Evolutionary conservation across 2,113 vertebrate species (phyloP), one percentile per base, ranked within the genome.

Genomic region (Cervus canadensis): DNA sequence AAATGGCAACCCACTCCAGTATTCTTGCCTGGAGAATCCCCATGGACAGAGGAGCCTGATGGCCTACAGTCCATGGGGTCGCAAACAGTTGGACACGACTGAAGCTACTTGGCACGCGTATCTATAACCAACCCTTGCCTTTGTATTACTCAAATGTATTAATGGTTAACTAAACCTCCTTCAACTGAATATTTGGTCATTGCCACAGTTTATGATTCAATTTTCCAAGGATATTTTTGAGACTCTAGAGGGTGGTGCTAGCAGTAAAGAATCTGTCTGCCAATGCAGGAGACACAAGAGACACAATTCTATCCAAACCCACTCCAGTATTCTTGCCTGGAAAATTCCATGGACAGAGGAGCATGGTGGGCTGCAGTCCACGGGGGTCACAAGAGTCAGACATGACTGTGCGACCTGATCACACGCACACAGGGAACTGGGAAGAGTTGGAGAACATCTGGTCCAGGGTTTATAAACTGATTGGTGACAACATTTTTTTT

Each of bases 1-100:
- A 40, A 14, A 43, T 76, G 71, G 71, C 23, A 43, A 76, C 71
- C 40, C 71, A 43, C 36, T 43, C 71, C 71, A 26, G 23, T 13
- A 14, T 26, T 43, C 36, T 76, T 76, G 23, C 71, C 36, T 76
- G 40, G 71, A 76, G 71, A 76, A 76, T 76, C 40, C 71, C 5
- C 5, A 0, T 7, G 71, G 36, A 43, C 12, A 76, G 40, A 43
- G 40, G 23, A 76, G 71, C 23, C 71, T 76, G 71, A 33, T 0
- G 0, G 36, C 23, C 40, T 43, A 4, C 3, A 76, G 36, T 43
- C 23, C 71, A 76, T 2, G 3, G 71, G 36, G 23, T 43, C 3
- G 0, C 23, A 25, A n/a, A 40, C 17, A 71, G n/a, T 36, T 0
- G 0, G n/a, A 71, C 19, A 36, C 0, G 1, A 43, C 36, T 74